A percentile compares a stretch with the other conserved stretches of the same genome.
Evolutionary conservation across 2,113 vertebrate species (phyloP).

Genomic region (Cettia cetti): DNA sequence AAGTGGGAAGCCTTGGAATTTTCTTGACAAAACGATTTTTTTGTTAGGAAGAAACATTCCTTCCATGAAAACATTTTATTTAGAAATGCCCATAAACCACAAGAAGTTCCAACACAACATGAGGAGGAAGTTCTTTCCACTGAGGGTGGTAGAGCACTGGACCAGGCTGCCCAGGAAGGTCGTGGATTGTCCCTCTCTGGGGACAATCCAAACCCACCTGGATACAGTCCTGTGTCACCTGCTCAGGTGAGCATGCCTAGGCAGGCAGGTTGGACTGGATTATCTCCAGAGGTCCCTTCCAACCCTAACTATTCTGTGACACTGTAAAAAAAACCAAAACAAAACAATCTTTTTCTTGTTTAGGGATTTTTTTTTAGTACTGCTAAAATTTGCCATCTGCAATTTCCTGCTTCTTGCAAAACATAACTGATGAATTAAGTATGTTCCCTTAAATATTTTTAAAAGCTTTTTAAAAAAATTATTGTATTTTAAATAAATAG

Average conservation of each 20-base stretch:
- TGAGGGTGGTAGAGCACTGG: neutral
- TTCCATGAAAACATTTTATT: neutral
- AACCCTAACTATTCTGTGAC: neutral
- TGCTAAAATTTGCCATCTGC: neutral
- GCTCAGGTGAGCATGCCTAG: neutral
- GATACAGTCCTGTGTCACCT: neutral
- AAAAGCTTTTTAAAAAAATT: accelerated
- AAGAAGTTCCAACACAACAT: neutral
- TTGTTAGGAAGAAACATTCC: neutral
- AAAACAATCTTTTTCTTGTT: neutral
- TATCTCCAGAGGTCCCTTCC: neutral
- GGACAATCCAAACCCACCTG: neutral
- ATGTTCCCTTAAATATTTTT: neutral
- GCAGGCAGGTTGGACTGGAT: neutral
- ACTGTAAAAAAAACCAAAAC: neutral
- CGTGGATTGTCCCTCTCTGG: neutral
- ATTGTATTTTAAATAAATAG: neutral
- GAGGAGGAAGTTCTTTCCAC: neutral
- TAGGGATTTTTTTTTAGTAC: neutral
- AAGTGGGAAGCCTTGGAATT: neutral
- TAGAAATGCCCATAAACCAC: neutral
- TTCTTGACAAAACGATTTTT: neutral
- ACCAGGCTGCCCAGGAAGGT: neutral
- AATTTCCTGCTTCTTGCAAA: neutral
- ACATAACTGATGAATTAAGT: neutral